phyloP scores from a whole-genome alignment of 2,888 invertebrate species.

The Epistrophe grossulariae region DNA sequence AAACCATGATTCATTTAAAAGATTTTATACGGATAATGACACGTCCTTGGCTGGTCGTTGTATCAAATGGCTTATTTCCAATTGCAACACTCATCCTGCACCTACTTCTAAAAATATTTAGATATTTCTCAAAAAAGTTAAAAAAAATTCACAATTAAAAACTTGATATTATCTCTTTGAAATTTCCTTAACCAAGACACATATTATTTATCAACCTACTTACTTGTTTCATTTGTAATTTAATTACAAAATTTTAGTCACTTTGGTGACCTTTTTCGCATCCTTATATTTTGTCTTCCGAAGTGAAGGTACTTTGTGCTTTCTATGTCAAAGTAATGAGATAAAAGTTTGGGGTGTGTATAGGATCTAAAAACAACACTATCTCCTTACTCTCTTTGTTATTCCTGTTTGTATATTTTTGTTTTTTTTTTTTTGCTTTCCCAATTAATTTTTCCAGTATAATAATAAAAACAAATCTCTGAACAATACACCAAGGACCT shows the following conservation, averaged over 20 bases:
- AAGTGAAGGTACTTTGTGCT: neutral
- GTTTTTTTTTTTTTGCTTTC: neutral
- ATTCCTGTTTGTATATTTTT: neutral
- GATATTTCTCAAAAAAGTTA: no score
- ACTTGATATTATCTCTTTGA: neutral
- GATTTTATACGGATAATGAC: no score
- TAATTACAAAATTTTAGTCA: slow-evolving; percentile 63
- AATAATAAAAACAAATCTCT: slow-evolving; percentile 68
- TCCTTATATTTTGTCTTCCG: slow-evolving; percentile 4
- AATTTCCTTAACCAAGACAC: neutral
- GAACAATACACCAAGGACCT: slow-evolving; percentile 61
- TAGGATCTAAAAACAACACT: slow-evolving; percentile 30
- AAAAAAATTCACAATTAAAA: neutral
- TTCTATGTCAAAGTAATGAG: neutral
- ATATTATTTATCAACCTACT: neutral
- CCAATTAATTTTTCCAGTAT: slow-evolving; percentile 71
- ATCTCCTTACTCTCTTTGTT: slow-evolving; percentile 15
- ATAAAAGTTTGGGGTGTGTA: slow-evolving; percentile 19
- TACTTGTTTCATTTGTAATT: slow-evolving; percentile 55
- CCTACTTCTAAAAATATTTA: no score
- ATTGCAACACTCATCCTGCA: no score
- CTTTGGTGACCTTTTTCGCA: slow-evolving; percentile 40
- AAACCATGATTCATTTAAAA: no score
- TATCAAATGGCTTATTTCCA: no score
- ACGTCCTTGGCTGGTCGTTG: no score